Evolutionary conservation across 2,888 invertebrate species (phyloP), one percentile per base, ranked within the genome.

Genomic region (Drosophila kanekoi): DNA sequence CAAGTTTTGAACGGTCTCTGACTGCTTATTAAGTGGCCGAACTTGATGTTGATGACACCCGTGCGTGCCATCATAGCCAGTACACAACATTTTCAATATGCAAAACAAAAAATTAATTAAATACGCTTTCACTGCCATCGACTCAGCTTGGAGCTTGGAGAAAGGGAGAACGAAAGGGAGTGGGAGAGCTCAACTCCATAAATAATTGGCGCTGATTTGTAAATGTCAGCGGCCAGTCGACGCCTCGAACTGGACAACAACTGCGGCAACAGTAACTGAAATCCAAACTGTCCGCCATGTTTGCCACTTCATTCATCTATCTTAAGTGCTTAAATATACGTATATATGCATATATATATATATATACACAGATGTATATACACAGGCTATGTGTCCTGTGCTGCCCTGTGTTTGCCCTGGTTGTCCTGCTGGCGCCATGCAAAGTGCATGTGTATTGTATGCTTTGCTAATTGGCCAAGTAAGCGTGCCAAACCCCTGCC

Each of bases 271-370:
- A 57, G 67, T 67, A 75, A 67, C 62, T 77, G 78, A 77, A 77
- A 72, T 77, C 68, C 73, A 60, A 72, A 58, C 68, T 68, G 86
- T 73, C 77, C 71, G 82, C 82, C 69, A 67, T 80, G 86, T 86
- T 84, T 84, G 83, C 88, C 83, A 84, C 88, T 88, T 87, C 83
- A 87, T 84, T 74, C 84, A 81, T 85, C 81, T 85, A 87, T 86
- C 87, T 85, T 85, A 83, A 85, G 87, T 79, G 86, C 88, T 77
- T 69, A 43, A 35, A 49, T 10, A 62, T 16, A 43, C 8, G 38
- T 54, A 40, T 2, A 20, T 18, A 45, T 38, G 51, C 1, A 23
- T 5, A 53, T 33, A n/a, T 6, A 13, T n/a, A 13, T 33, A 4
- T 28, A 14, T n/a, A 53, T 38, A 32, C n/a, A 20, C 37, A 18